Conservation (phyloP, 2,113 vertebrate species). For the Stigmatopora argus region DNA sequence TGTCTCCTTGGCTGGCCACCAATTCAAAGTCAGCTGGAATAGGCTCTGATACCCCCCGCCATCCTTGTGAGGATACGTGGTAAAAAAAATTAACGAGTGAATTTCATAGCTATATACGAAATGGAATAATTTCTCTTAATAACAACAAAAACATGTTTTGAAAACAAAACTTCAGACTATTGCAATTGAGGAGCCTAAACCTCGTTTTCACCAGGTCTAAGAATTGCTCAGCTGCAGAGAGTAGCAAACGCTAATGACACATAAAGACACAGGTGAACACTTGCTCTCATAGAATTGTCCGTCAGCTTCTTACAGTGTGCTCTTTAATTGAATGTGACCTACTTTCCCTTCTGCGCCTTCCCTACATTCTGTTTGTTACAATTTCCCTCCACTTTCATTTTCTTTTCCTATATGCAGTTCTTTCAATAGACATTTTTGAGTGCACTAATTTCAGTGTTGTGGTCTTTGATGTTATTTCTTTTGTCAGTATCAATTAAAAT, state of each 20-base stretch:
- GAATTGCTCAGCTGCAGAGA: too few species aligned
- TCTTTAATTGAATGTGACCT: conserved; percentile 32
- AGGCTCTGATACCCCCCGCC: too few species aligned
- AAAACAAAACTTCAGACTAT: too few species aligned
- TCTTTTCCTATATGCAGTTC: not conserved
- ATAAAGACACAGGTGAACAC: conserved; percentile 16
- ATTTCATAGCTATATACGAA: too few species aligned
- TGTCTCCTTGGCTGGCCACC: too few species aligned
- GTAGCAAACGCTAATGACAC: not conserved
- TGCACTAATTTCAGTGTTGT: not conserved
- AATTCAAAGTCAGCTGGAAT: too few species aligned
- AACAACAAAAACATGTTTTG: too few species aligned
- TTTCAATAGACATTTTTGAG: not conserved
- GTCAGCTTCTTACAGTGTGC: not conserved
- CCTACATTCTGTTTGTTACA: not conserved
- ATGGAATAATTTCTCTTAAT: too few species aligned
- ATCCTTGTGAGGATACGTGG: too few species aligned
- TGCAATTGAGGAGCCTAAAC: too few species aligned
- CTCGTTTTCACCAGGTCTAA: too few species aligned
- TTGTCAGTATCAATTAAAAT: not conserved
- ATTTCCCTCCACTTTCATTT: not conserved
- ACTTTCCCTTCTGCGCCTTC: conserved; percentile 20
- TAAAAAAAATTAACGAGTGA: too few species aligned
- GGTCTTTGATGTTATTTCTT: not conserved
- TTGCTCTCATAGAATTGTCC: conserved; percentile 12